Percentiles rank a stretch among this genome's conserved stretches.
phyloP scores from a whole-genome alignment of 1,140 invertebrate species.

The Lordiphosa clarofinis region DNA sequence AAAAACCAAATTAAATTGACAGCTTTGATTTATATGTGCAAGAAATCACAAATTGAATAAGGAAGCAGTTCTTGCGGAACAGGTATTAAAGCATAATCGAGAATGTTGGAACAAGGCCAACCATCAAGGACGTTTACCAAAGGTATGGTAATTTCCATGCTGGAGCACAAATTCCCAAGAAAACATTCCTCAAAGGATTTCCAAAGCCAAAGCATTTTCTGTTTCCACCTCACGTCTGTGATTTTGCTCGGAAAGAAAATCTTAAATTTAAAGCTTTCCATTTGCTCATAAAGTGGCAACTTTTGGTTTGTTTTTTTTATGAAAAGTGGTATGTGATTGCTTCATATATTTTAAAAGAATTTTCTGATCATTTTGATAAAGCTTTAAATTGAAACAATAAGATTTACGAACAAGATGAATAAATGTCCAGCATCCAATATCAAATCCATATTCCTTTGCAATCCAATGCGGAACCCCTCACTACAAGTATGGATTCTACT shows the following conservation, averaged over 20 bases:
- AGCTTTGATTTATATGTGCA: constrained; percentile 60
- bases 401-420: too few species aligned
- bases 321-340: too few species aligned
- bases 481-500: too few species aligned
- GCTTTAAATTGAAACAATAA: not conserved
- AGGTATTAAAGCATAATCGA: not conserved
- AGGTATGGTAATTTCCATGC: constrained; percentile 1
- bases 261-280: constrained; percentile 22
- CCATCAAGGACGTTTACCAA: not conserved
- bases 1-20: constrained; percentile 46
- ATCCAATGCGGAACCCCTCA: too few species aligned
- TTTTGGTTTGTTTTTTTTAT: too few species aligned
- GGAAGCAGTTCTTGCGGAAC: constrained; percentile 11
- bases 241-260: constrained; percentile 12
- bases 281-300: constrained; percentile 7
- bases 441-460: too few species aligned
- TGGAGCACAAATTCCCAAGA: not conserved
- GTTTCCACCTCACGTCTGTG: constrained; percentile 8
- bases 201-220: constrained; percentile 15
- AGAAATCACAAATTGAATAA: constrained; percentile 35
- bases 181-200: constrained; percentile 1
- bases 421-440: too few species aligned
- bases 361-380: constrained; percentile 3
- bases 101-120: not conserved
- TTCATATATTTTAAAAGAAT: too few species aligned